These are phyloP conservation scores for Harpalus rubripes DNA, from an alignment of 2,888 invertebrate species.

Conservation along the genomic window DNA sequence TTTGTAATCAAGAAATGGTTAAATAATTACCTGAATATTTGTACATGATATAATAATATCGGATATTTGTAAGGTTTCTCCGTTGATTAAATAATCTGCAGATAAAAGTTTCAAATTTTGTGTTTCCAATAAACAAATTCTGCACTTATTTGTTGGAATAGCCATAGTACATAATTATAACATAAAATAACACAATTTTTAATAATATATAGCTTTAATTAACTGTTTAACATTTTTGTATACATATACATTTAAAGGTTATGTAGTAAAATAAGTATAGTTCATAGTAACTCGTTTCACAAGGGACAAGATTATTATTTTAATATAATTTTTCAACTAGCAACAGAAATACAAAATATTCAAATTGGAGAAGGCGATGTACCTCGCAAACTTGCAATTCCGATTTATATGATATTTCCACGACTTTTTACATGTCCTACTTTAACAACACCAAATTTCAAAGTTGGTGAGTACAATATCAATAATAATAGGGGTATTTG, in stretches of 20 bases:
- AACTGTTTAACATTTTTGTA: background rate
- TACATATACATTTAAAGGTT: conserved; percentile 22
- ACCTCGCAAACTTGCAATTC: conserved; percentile 88
- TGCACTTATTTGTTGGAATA: conserved; percentile 62
- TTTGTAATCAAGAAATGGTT: background rate
- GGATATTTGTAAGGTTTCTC: conserved; percentile 63
- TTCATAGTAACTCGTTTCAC: conserved; percentile 1
- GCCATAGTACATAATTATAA: conserved; percentile 10
- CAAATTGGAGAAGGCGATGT: conserved; percentile 97
- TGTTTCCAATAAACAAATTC: conserved; percentile 67
- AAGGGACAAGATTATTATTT: background rate
- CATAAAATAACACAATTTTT: no score
- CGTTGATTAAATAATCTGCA: conserved; percentile 51
- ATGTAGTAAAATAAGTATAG: background rate
- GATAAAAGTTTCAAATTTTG: conserved; percentile 59
- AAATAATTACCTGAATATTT: conserved; percentile 68
- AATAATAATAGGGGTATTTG: background rate
- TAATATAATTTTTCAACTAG: conserved; percentile 78
- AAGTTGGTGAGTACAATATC: conserved; percentile 86
- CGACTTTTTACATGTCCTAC: conserved; percentile 97
- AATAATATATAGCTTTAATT: background rate
- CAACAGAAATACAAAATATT: conserved; percentile 98
- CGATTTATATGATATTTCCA: conserved; percentile 97
- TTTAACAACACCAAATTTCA: conserved; percentile 93
- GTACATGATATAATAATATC: conserved; percentile 69